Evolutionary conservation across 2,888 invertebrate genomes (phyloP).

Genomic region (Cosmorhoe ocellata): DNA sequence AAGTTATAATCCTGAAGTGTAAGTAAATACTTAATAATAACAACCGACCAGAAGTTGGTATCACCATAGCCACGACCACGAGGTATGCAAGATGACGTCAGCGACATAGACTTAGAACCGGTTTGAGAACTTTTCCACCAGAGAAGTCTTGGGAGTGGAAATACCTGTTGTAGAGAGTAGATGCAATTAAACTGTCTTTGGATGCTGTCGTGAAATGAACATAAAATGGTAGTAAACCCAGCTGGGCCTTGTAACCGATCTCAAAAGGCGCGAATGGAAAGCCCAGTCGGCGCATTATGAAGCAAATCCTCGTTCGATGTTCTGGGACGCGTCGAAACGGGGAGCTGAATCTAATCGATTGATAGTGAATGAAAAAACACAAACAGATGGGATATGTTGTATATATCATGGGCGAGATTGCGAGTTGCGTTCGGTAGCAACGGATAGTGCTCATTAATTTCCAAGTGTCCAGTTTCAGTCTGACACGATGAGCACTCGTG

Average conservation of each 20-base stretch:
- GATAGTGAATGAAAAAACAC: constrained; percentile 49
- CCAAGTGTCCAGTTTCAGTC: constrained; percentile 81
- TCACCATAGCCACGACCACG: constrained; percentile 36
- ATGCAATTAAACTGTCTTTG: constrained; percentile 43
- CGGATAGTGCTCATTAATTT: constrained; percentile 60
- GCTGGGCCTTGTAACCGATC: constrained; percentile 28
- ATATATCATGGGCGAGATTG: constrained; percentile 51
- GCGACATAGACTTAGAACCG: constrained; percentile 51
- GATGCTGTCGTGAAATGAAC: constrained; percentile 40
- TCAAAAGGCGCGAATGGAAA: constrained; percentile 44
- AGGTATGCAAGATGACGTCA: constrained; percentile 51
- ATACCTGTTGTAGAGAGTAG: constrained; percentile 54
- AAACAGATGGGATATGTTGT: constrained; percentile 44
- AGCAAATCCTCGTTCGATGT: constrained; percentile 27
- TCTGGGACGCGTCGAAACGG: constrained; percentile 37
- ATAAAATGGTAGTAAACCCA: constrained; percentile 28
- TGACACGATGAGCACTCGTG: constrained; percentile 73
- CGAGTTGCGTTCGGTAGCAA: constrained; percentile 60
- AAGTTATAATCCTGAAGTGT: not conserved
- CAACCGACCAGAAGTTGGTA: constrained; percentile 41
- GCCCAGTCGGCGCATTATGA: constrained; percentile 37
- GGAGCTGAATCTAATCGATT: constrained; percentile 47
- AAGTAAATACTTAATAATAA: too few relatives aligned
- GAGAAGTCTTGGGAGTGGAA: constrained; percentile 50
- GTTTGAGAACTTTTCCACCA: constrained; percentile 57